Conservation (phyloP, 2,113 vertebrate genomes). For the Gavia stellata region DNA sequence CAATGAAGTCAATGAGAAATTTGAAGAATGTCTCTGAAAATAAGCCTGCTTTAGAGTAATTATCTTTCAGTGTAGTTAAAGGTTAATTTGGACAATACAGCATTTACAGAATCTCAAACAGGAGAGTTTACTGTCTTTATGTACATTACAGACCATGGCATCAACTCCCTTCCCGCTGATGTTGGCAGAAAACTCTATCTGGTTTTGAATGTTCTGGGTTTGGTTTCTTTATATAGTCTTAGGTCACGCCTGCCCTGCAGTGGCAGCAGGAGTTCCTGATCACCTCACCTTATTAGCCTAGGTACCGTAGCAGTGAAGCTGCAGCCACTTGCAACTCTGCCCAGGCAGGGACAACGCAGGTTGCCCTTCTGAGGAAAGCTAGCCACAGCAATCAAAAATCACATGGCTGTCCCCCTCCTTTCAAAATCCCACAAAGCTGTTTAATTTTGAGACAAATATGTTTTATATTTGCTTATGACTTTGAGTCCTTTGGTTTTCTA, state of each 20-base stretch:
- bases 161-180: not conserved
- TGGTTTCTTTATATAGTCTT: not conserved
- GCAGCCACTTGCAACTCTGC: rapidly evolving
- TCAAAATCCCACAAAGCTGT: not conserved
- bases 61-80: not conserved
- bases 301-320: not conserved
- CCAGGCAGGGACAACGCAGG: not conserved
- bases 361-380: not conserved
- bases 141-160: not conserved
- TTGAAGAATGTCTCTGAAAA: not conserved
- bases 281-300: not conserved
- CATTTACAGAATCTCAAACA: not conserved
- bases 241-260: not conserved
- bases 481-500: not conserved
- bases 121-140: not conserved
- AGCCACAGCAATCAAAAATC: not conserved
- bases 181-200: not conserved
- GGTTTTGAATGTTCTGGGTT: not conserved
- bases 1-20: not conserved
- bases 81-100: not conserved
- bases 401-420: rapidly evolving
- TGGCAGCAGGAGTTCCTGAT: not conserved
- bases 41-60: not conserved
- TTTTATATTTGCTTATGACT: not conserved
- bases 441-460: not conserved